Base-by-base conservation (phyloP, 1,140 invertebrate species). In the Drosophila bifasciata region DNA sequence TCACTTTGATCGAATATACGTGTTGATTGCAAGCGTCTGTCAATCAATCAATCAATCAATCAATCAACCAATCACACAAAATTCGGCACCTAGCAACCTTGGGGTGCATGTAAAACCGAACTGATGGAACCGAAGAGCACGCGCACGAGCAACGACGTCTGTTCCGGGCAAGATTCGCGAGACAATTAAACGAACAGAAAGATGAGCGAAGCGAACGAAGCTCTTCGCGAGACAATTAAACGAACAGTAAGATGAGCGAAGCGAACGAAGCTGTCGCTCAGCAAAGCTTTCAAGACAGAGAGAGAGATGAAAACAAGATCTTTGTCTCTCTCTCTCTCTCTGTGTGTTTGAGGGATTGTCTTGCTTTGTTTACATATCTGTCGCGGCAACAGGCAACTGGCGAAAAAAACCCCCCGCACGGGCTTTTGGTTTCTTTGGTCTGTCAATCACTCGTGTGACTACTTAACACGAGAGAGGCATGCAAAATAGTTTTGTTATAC, bases 391-490 rank as follows among this genome's bases (percentile, higher is more conserved):
- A 50, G 44, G n/a, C n/a, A n/a, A 43, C 11, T 13, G 17, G 40
- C 17, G 23, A 53, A 66, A 80, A 71, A 80, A 71, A 61, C 60
- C 55, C 52, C 78, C 72, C n/a, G n/a, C n/a, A 49, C 19, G 9
- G 21, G 13, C 2, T 9, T 28, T 40, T 45, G 25, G 52, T 16
- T 43, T 49, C 51, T 62, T 57, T 48, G 39, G 23, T 16, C 7
- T 81, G 78, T 81, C 78, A 76, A 72, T 80, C 78, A 76, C 6
- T 61, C 17, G 55, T 23, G 15, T 17, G 55, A 39, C 11, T 17
- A 19, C 39, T 40, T 39, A 17, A 41, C 41, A 15, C 17, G 6
- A 17, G 6, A 23, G 16, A 5, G 4, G 63, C 66, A 56, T 48
- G 43, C 49, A 63, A 55, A 67, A 68, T 46, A n/a, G 13, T 46